A percentile compares a stretch with the other conserved stretches of the same genome.
phyloP scores from a whole-genome alignment of 2,797 vertebrate genomes.

The Phaenicophaeus curvirostris region DNA sequence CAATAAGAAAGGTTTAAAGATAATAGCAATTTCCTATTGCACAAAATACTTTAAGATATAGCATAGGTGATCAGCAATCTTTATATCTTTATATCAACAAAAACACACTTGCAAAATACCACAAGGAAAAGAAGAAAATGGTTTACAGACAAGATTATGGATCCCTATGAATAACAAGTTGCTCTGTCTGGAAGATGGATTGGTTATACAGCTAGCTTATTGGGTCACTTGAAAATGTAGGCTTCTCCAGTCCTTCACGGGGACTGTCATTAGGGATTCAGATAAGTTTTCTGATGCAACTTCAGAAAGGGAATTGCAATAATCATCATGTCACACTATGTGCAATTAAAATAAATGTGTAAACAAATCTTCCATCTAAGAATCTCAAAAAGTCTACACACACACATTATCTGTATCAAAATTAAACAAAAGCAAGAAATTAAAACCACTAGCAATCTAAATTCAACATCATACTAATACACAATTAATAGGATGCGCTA shows the following conservation, averaged over 20 bases:
- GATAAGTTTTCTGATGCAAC: not conserved
- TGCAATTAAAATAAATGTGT: not conserved
- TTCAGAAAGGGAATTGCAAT: not conserved
- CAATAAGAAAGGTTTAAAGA: not conserved
- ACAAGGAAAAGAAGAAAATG: not conserved
- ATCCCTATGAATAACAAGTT: not conserved
- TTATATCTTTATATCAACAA: not conserved
- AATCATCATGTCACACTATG: not conserved
- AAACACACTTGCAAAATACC: not conserved
- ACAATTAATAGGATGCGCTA: not conserved
- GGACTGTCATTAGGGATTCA: not conserved
- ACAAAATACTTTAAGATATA: not conserved
- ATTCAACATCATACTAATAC: not conserved
- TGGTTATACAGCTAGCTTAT: not conserved
- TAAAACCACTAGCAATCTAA: not conserved
- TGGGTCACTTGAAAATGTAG: not conserved
- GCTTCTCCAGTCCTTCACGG: not conserved
- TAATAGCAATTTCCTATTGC: not conserved
- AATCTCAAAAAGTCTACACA: not conserved
- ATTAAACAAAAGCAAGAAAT: not conserved
- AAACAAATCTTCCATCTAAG: not conserved
- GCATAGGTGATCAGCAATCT: not conserved
- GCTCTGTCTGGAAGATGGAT: not conserved
- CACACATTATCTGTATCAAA: not conserved
- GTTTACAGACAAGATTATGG: not conserved